Evolutionary conservation across 2,113 vertebrate genomes (phyloP).

Genomic region (Amia ocellicauda): DNA sequence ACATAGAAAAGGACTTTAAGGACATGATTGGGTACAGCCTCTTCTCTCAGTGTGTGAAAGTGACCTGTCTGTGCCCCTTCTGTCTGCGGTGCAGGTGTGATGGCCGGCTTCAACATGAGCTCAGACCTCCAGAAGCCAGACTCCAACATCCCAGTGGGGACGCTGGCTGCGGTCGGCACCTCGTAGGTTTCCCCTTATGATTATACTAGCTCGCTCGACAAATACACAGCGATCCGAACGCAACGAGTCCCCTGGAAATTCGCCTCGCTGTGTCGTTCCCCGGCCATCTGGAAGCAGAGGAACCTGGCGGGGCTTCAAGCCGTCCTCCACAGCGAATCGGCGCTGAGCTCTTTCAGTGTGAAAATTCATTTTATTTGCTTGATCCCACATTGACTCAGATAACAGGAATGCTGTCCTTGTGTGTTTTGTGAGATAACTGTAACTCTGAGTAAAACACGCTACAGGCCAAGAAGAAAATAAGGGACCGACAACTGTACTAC

Average conservation of each 20-base stretch:
- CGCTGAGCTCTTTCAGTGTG: conserved; percentile 28
- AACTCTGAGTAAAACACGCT: background rate
- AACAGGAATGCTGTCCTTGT: background rate
- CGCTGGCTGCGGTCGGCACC: conserved; percentile 85
- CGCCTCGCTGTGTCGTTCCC: no score
- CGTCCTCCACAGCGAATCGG: background rate
- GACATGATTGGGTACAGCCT: no score
- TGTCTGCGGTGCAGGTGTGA: conserved; percentile 76
- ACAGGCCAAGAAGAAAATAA: no score
- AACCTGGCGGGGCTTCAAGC: conserved; percentile 26
- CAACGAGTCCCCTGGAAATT: conserved; percentile 44
- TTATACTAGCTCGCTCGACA: conserved; percentile 24
- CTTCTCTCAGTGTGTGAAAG: no score
- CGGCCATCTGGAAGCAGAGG: conserved; percentile 45
- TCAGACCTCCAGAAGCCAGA: conserved; percentile 87
- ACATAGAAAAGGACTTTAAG: no score
- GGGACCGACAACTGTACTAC: no score
- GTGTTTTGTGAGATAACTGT: background rate
- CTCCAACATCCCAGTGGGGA: conserved; percentile 88
- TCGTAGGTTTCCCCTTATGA: conserved; percentile 73
- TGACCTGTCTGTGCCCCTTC: conserved; percentile 7
- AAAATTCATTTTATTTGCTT: background rate
- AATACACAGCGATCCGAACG: conserved; percentile 35
- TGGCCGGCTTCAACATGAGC: conserved; percentile 98
- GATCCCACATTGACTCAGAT: background rate